Base-by-base conservation (phyloP, 2,888 invertebrate species). In the Apodemia hepburni region DNA sequence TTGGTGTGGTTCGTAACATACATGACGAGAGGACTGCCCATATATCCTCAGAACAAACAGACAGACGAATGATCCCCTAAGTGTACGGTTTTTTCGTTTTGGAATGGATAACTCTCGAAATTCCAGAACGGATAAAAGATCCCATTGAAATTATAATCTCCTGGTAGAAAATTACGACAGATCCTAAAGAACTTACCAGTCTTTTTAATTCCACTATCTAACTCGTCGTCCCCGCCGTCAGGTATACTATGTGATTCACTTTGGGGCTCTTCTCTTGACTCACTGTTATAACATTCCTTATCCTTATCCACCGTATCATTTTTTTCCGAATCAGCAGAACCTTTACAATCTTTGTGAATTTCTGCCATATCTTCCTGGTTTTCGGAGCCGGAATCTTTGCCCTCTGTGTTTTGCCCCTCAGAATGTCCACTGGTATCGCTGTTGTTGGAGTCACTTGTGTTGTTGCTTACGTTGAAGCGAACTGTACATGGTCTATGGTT, bases 391-490 rank as follows among this genome's bases (percentile, higher is more conserved):
- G 63, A 60, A 29, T 63, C 62, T 33, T 64, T 64, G 29, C 45
- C 49, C 58, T 64, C 51, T 73, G 75, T 61, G 71, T 75, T 61
- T 65, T 69, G 60, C 15, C 51, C 68, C 1, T 74, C 80, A 0
- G 83, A 81, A 51, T 74, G 79, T 0, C 70, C 74, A 68, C 84
- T 83, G 15, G 75, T 72, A 61, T 86, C 86, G 65, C 85, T 86
- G 69, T 80, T 82, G 72, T 74, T 82, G 2, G 85, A 86, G 67
- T 84, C 86, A 0, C 76, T 76, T 0, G 83, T 79, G 61, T 75
- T 77, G 63, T 61, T 69, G 66, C 71, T 70, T 22, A 81, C 63
- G 71, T 79, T 75, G 73, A 89, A 89, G 0, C 84, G 81, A 0
- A 89, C 90, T 61, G 76, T 79, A 64, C 78, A 75, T 0, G 72